Evolutionary conservation across 2,113 vertebrate species (phyloP).

Genomic region (Tragelaphus imberbis): DNA sequence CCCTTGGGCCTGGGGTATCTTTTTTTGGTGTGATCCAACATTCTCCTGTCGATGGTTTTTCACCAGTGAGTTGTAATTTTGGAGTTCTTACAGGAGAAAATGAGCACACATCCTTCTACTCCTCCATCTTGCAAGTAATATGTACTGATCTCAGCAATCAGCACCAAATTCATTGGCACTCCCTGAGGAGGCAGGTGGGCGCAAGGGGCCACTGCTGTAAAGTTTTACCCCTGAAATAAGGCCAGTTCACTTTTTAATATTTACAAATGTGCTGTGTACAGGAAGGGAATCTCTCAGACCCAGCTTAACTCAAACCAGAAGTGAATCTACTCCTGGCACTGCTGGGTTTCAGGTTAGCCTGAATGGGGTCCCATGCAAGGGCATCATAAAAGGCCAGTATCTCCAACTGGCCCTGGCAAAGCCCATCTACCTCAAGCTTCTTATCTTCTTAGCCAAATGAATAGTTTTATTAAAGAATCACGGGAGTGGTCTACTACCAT

Average conservation of each 20-base stretch:
- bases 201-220: background rate
- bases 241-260: constrained; percentile 43
- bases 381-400: background rate
- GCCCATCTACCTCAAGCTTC: background rate
- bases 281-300: background rate
- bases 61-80: background rate
- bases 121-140: background rate
- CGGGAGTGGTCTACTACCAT: background rate
- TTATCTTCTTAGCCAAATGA: background rate
- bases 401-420: background rate
- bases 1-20: background rate
- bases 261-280: background rate
- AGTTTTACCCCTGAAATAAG: constrained; percentile 59
- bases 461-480: background rate
- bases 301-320: constrained; percentile 2
- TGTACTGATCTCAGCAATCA: background rate
- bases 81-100: background rate
- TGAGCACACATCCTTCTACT: background rate
- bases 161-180: background rate
- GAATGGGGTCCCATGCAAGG: background rate
- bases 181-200: background rate
- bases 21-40: background rate
- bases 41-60: background rate
- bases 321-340: background rate
- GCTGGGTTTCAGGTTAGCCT: background rate